Percentiles rank a stretch among this genome's conserved stretches.
Conservation (phyloP, 2,113 vertebrate genomes). For the Lepus timidus region DNA sequence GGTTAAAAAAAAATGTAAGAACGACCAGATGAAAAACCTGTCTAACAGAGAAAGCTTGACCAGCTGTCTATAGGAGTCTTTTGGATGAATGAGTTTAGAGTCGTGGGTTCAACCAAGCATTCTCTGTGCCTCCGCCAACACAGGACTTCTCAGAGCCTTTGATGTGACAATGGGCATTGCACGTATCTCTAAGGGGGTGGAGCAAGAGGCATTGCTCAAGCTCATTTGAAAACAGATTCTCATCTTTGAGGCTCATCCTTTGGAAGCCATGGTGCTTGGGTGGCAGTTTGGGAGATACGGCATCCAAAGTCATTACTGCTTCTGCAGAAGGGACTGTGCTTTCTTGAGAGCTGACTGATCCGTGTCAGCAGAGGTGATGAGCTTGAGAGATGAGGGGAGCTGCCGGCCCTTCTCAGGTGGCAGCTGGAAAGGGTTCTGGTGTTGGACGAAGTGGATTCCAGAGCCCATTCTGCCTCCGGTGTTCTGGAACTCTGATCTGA, state of each 20-base stretch:
- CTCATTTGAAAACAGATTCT: too few species aligned
- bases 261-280: background rate
- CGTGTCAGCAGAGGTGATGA: fast-evolving
- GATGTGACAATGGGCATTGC: fast-evolving
- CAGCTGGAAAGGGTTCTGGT: fast-evolving
- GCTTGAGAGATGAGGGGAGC: background rate
- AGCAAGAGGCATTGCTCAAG: background rate
- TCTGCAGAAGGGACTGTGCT: background rate
- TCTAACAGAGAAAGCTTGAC: background rate
- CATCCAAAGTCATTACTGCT: fast-evolving
- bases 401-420: background rate
- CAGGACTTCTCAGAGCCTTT: slow-evolving; percentile 9
- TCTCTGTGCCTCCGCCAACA: too few species aligned
- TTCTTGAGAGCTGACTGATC: background rate
- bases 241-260: background rate
- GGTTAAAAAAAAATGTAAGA: background rate
- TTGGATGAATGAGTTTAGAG: background rate
- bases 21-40: background rate
- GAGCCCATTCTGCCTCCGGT: background rate
- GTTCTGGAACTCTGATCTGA: background rate
- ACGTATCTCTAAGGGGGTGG: background rate
- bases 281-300: background rate
- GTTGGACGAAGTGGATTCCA: background rate
- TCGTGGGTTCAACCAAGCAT: background rate
- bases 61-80: background rate